Evolutionary conservation across 2,797 vertebrate genomes (phyloP), one percentile per base, ranked within the genome.

Genomic region (Lindbergichthys nudifrons): DNA sequence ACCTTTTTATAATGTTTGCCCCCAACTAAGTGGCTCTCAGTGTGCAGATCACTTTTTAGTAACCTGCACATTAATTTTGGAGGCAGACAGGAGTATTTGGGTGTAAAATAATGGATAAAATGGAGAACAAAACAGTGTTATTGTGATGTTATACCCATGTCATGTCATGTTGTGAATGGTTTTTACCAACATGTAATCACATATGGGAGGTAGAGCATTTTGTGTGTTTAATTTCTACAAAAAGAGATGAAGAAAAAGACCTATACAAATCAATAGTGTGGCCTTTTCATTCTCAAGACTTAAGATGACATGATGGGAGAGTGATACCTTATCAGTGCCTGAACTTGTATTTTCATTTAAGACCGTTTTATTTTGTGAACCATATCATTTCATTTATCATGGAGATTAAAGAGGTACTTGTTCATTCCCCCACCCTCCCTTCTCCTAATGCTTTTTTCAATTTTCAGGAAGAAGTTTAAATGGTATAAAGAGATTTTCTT

Each of bases 311-410:
- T 93, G 89, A 93, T 92, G 90, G 94, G 94, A 95, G 95, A 95
- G 93, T 95, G 95, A 96, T 94, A 93, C 95, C 94, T 96, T 95
- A 94, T 94, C 94, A 96, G 95, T 96, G 95, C 95, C 95, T 96
- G 93, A 96, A 94, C 91, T 95, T 93, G 92, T 94, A 93, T 93
- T 94, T 95, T 94, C 89, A 89, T 94, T 94, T 92, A 89, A 88
- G 88, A 92, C 90, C 75, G 88, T 93, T 92, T 94, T 93, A 91
- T 92, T 92, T 95, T 94, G 90, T 92, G 87, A 93, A 92, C 90
- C 92, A 93, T 94, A 93, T 90, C 88, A 93, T 95, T 94, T 94
- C 92, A 93, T 92, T 93, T 91, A 90, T 89, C 84, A 88, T 88
- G 87, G 91, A 91, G 91, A 93, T 92, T 91, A 92, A 92, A 92